Conservation (phyloP, 2,797 vertebrate genomes). For the Sandelia bainsii region DNA sequence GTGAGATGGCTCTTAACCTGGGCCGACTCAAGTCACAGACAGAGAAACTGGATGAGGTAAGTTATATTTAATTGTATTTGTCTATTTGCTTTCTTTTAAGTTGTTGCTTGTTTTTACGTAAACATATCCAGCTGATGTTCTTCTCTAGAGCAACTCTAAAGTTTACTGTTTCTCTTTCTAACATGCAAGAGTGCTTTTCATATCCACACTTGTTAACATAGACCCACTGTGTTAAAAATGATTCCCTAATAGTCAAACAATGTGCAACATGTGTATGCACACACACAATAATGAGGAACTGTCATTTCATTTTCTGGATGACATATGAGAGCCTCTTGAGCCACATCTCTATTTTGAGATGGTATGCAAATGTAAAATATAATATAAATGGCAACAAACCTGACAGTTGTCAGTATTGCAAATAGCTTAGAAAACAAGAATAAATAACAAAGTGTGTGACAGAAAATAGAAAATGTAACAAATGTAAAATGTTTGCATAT, state of each 20-base stretch:
- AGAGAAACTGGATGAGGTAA: constrained; percentile 94
- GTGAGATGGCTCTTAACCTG: constrained; percentile 85
- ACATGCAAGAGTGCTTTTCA: not conserved
- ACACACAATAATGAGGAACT: not conserved
- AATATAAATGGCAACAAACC: not conserved
- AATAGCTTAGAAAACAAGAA: not conserved
- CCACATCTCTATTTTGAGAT: constrained; percentile 18
- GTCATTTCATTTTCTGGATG: not conserved
- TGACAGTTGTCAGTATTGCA: not conserved
- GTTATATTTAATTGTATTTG: not conserved
- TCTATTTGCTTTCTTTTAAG: not conserved
- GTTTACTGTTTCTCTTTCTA: not conserved
- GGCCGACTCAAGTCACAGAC: constrained; percentile 91
- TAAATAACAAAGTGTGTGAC: not conserved
- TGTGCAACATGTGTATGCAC: not conserved
- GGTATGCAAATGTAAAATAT: not conserved
- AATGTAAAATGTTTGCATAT: not conserved
- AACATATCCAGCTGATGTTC: not conserved
- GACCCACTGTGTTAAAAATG: not conserved
- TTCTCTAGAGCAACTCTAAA: not conserved
- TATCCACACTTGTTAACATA: constrained; percentile 5
- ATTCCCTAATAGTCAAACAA: not conserved
- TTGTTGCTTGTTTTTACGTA: not conserved
- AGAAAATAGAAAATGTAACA: not conserved
- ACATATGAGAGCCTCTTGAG: constrained; percentile 9